A percentile compares a stretch with the other conserved stretches of the same genome.
Evolutionary conservation across 2,113 vertebrate species (phyloP).

Genomic region (Cichladusa arquata): DNA sequence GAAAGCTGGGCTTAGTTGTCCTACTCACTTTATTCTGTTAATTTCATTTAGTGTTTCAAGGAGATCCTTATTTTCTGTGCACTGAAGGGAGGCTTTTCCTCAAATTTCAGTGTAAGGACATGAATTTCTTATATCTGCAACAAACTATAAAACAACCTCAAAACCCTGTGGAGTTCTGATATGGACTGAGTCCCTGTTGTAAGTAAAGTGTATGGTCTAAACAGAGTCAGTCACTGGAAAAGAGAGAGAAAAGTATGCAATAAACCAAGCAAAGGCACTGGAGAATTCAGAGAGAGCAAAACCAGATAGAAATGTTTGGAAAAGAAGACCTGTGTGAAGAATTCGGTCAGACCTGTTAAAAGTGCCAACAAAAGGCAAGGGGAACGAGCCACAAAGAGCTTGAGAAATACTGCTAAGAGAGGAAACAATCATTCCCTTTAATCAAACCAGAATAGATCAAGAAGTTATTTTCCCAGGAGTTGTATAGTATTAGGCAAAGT

Average conservation of each 20-base stretch:
- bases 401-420: background rate
- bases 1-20: background rate
- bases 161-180: background rate
- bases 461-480: background rate
- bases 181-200: background rate
- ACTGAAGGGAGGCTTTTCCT: background rate
- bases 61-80: background rate
- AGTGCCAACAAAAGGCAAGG: background rate
- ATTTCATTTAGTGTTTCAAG: background rate
- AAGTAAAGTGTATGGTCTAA: background rate
- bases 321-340: background rate
- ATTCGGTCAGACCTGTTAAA: background rate
- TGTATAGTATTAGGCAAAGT: background rate
- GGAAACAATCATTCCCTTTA: background rate
- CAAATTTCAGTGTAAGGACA: background rate
- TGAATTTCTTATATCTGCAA: background rate
- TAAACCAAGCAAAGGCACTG: background rate
- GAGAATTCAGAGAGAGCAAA: background rate
- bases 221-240: background rate
- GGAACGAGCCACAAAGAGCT: background rate
- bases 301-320: background rate
- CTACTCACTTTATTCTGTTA: background rate
- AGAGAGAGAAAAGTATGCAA: background rate
- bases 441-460: slow-evolving; percentile 1
- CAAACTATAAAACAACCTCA: background rate